A percentile compares a stretch with the other conserved stretches of the same genome.
Conservation (phyloP, 2,113 vertebrate genomes). For the Cyanoramphus novaezelandiae region DNA sequence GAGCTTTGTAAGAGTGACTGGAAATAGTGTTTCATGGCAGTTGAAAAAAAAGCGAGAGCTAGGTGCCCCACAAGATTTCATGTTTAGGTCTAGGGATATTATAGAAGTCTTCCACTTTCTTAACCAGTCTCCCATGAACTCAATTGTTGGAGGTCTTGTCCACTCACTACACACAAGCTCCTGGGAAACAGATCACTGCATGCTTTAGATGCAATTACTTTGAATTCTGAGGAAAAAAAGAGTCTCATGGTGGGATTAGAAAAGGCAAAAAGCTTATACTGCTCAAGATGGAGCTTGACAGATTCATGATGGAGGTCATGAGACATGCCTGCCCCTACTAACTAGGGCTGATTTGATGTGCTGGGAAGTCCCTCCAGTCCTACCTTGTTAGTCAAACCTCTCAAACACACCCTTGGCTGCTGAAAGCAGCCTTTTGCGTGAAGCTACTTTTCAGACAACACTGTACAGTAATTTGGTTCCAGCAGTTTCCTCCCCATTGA, state of each 20-base stretch:
- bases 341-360: not conserved
- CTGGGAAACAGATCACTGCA: not conserved
- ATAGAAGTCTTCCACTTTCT: not conserved
- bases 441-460: not conserved
- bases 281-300: not conserved
- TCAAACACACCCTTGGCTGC: not conserved
- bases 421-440: not conserved
- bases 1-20: not conserved
- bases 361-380: not conserved
- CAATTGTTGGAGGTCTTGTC: not conserved
- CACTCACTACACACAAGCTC: not conserved
- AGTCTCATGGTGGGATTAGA: not conserved
- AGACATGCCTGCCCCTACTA: slow-evolving; percentile 10
- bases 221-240: not conserved
- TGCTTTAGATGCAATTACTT: slow-evolving; percentile 21
- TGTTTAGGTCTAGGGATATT: not conserved
- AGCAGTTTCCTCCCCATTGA: not conserved
- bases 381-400: not conserved
- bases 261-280: slow-evolving; percentile 18
- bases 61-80: not conserved
- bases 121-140: not conserved
- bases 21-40: not conserved
- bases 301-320: slow-evolving; percentile 21
- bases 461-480: not conserved
- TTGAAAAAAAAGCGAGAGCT: not conserved